These are phyloP conservation scores for Sciurus carolinensis DNA, from an alignment of 2,797 vertebrate genomes.

Conservation along the genomic window DNA sequence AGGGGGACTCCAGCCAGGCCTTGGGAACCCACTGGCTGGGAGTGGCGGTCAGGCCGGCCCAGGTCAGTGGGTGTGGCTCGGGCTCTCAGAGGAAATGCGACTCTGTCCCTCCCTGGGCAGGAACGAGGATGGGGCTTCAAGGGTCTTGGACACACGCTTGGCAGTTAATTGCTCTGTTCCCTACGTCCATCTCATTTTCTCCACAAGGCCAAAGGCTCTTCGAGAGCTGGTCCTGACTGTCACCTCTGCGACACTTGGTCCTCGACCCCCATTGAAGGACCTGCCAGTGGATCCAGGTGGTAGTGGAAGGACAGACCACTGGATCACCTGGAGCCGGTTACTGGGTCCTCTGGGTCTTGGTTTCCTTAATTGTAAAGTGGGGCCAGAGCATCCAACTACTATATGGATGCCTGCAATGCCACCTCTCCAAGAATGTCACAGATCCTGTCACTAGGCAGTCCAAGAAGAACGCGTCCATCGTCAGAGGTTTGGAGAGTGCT, in stretches of 20 bases:
- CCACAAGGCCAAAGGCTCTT: neutral
- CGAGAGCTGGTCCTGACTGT: neutral
- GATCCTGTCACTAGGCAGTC: neutral
- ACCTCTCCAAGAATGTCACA: neutral
- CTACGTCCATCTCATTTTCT: neutral
- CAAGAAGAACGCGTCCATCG: neutral
- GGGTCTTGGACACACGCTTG: neutral
- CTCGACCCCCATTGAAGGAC: neutral
- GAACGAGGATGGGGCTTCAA: neutral
- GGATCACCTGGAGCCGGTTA: neutral
- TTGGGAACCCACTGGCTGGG: neutral
- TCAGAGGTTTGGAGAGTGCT: neutral
- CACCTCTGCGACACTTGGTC: neutral
- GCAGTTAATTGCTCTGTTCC: neutral
- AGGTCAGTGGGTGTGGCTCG: neutral
- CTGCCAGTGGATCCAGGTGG: neutral
- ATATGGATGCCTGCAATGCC: neutral
- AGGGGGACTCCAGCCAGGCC: neutral
- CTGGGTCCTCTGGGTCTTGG: neutral
- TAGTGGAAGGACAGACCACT: neutral
- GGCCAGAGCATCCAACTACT: neutral
- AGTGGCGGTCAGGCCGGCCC: fast-evolving
- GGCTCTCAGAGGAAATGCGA: neutral
- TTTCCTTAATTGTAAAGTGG: neutral
- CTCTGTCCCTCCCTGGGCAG: neutral